These are phyloP conservation scores for Rhingia rostrata DNA, from an alignment of 2,888 invertebrate species.

Conservation along the genomic window DNA sequence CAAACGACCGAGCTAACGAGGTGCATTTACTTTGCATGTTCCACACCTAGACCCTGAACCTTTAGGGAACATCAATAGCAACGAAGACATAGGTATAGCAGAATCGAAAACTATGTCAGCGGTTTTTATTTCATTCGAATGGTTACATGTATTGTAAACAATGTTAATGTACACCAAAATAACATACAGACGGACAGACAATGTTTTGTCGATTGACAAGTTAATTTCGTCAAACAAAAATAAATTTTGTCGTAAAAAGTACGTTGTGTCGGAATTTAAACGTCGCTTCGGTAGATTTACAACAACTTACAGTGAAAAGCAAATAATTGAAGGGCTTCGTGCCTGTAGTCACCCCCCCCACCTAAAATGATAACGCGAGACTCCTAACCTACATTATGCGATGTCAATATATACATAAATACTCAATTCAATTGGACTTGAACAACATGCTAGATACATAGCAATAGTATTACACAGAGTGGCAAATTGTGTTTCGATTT, in stretches of 20 bases:
- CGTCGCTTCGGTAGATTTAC: neutral
- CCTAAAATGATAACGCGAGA: conserved; percentile 3
- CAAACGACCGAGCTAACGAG: neutral
- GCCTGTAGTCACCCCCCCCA: neutral
- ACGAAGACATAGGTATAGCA: neutral
- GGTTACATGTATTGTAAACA: neutral
- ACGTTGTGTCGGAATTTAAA: neutral
- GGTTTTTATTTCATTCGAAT: neutral
- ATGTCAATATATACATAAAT: neutral
- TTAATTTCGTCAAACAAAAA: conserved; percentile 4
- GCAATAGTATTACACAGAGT: conserved; percentile 7
- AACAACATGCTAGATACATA: neutral
- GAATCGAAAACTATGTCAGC: conserved; percentile 11
- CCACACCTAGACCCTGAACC: conserved; percentile 5
- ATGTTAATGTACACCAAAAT: conserved; percentile 3
- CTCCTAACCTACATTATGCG: conserved; percentile 21
- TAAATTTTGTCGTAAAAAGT: neutral
- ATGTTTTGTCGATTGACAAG: conserved; percentile 7
- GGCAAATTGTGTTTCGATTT: conserved; percentile 24
- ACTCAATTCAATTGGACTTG: conserved; percentile 1
- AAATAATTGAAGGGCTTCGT: conserved; percentile 21
- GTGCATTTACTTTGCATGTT: neutral
- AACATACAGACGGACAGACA: neutral
- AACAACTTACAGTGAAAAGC: neutral
- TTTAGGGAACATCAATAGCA: neutral